Conservation (phyloP, 2,797 vertebrate species). For the Onychomys torridus region DNA sequence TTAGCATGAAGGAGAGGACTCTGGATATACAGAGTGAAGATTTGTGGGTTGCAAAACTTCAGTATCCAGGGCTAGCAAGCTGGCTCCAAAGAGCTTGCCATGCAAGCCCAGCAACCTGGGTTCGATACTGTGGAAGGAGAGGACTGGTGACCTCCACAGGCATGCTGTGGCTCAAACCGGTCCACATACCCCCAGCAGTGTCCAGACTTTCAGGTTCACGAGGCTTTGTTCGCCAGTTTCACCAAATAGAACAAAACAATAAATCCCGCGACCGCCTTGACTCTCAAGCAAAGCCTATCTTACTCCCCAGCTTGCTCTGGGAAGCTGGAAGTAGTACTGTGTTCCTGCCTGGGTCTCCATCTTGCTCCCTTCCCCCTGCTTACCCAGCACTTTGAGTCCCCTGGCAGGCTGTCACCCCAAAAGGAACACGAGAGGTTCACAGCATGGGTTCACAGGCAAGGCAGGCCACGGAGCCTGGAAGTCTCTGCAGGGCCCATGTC, state of each 20-base stretch:
- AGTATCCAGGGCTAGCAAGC: not conserved
- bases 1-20: not conserved
- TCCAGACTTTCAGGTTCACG: not conserved
- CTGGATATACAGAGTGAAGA: not conserved
- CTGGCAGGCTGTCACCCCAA: too few species aligned
- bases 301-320: slow-evolving; percentile 13
- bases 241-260: slow-evolving; percentile 21
- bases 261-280: slow-evolving; percentile 1
- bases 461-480: accelerated
- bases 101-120: not conserved
- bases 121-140: not conserved
- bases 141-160: not conserved
- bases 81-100: not conserved
- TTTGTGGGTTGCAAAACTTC: not conserved
- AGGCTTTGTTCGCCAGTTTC: not conserved
- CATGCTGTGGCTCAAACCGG: not conserved
- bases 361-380: not conserved
- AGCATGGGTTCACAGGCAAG: not conserved
- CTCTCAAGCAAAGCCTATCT: slow-evolving; percentile 47
- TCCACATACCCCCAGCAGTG: not conserved
- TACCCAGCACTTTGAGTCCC: not conserved
- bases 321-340: not conserved
- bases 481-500: not conserved
- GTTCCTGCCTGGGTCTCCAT: not conserved
- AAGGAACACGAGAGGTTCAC: not conserved